Base-by-base conservation (phyloP, 2,797 vertebrate genomes). In the Parotocinclus haroldoi region DNA sequence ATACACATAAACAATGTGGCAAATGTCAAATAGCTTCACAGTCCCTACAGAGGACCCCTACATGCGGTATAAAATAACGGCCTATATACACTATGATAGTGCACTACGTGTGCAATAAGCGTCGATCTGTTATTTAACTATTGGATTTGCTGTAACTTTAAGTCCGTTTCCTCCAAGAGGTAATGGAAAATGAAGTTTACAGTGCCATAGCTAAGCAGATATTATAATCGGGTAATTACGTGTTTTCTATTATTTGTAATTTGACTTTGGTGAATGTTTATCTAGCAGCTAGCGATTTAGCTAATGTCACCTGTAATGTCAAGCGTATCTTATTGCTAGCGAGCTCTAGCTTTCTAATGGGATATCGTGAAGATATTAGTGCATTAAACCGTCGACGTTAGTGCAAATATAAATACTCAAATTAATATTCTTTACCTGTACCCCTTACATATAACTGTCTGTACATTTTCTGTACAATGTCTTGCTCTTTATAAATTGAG, bases 191-290 rank as follows among this genome's bases (percentile, higher is more conserved):
- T 60, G 62, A 39, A 54, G 14, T 53, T 17, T 40, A 11, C 38
- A n/a, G 54, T 1, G 11, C 10, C 13, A 10, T 18, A 39, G 12
- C n/a, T 3, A 45, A 16, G 63, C 44, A 53, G 4, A 38, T 19
- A 14, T 18, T 14, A 14, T 45, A 36, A 39, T 12, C 58, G 17
- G 70, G 74, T 76, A 73, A 69, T 69, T 8, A 37, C 52, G 1
- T 52, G n/a, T 40, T 40, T 7, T 49, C 46, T 49, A n/a, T 49
- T 14, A 7, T 50, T 50, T 42, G 4, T 50, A 11, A 16, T 50
- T 16, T 14, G 14, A 7, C n/a, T 14, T 50, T n/a, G 5, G 27
- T 27, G 7, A 16, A 48, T 7, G 14, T 14, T 16, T 8, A 50
- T 14, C 7, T 50, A 14, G 13, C 5, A 17, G n/a, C n/a, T n/a